These are phyloP conservation scores for Oxystoma pomonae DNA, from an alignment of 2,888 invertebrate genomes.

Conservation along the genomic window DNA sequence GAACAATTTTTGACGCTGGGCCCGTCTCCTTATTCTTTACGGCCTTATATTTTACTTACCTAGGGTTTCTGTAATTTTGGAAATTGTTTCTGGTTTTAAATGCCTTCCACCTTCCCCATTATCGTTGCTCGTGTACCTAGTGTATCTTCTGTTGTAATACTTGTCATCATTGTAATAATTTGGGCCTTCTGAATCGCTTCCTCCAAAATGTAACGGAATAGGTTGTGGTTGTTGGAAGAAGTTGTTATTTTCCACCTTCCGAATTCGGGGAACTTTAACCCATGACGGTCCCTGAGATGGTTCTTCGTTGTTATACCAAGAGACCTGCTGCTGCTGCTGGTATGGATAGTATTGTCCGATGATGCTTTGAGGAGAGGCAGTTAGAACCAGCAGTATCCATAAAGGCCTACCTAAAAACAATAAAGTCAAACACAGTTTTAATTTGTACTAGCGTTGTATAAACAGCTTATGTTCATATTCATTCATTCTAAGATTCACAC, in stretches of 20 bases:
- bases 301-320: conserved; percentile 28
- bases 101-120: conserved; percentile 39
- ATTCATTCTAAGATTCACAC: no score
- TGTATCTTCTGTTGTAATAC: conserved; percentile 11
- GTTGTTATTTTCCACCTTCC: conserved; percentile 18
- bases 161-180: conserved; percentile 8
- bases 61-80: conserved; percentile 57
- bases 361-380: neutral
- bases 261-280: conserved; percentile 34
- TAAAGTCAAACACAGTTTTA: no score
- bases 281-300: conserved; percentile 30
- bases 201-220: conserved; percentile 5
- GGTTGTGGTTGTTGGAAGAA: conserved; percentile 2
- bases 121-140: conserved; percentile 20
- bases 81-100: conserved; percentile 46
- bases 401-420: conserved; percentile 33
- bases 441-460: no score
- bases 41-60: conserved; percentile 36
- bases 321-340: conserved; percentile 22
- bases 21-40: neutral
- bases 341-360: conserved; percentile 22
- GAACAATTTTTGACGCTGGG: no score
- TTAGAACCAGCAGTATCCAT: neutral
- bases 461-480: no score
- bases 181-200: conserved; percentile 2